Percentiles rank a stretch among this genome's conserved stretches.
phyloP scores from a whole-genome alignment of 2,113 vertebrate species.

The Bufo bufo region DNA sequence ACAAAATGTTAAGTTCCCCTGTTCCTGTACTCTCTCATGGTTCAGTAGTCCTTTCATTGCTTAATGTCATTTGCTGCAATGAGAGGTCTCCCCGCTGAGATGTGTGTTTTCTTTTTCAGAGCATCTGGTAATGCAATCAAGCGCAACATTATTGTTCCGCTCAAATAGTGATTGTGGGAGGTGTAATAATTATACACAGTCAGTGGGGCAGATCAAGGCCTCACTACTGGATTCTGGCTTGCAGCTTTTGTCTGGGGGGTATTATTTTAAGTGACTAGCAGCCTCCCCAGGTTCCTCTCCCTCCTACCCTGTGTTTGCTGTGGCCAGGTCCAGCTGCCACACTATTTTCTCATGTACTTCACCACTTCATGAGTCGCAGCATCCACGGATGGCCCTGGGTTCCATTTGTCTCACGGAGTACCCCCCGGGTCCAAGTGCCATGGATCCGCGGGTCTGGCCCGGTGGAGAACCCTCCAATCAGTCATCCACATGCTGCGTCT shows the following conservation, averaged over 20 bases:
- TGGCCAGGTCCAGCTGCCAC: no score
- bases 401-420: no score
- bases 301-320: no score
- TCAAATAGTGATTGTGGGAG: slow-evolving; percentile 16
- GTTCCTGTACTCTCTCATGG: background rate
- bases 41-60: background rate
- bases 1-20: background rate
- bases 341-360: no score
- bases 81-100: slow-evolving; percentile 8
- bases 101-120: slow-evolving; percentile 48
- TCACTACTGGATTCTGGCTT: slow-evolving; percentile 38
- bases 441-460: no score
- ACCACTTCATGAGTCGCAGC: no score
- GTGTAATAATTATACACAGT: slow-evolving; percentile 51
- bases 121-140: slow-evolving; percentile 41
- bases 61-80: background rate
- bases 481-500: no score
- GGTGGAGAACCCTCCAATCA: no score
- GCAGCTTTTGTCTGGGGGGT: slow-evolving; percentile 19
- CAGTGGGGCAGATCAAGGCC: slow-evolving; percentile 46
- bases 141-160: slow-evolving; percentile 30
- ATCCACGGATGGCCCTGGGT: no score
- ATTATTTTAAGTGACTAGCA: slow-evolving; percentile 40
- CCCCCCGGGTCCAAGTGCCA: no score
- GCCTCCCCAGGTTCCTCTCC: no score